phyloP scores from a whole-genome alignment of 2,797 vertebrate species.

The Iguana delicatissima region DNA sequence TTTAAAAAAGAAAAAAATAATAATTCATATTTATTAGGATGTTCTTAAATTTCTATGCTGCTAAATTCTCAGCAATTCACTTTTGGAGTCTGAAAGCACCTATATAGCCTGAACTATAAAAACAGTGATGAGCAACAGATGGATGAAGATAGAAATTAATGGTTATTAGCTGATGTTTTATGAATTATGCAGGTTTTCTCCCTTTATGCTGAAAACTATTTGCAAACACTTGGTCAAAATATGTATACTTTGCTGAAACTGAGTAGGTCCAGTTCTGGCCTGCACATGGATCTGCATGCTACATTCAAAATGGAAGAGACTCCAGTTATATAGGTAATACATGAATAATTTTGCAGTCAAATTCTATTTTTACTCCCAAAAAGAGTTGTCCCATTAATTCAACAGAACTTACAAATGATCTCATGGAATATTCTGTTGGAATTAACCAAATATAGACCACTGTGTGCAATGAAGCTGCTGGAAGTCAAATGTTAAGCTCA shows the following conservation, averaged over 20 bases:
- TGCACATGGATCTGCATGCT: neutral
- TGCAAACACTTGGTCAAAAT: neutral
- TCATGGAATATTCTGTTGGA: too few species aligned
- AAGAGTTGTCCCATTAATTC: too few species aligned
- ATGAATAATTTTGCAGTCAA: too few species aligned
- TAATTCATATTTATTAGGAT: neutral
- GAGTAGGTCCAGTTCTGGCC: neutral
- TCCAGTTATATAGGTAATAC: too few species aligned
- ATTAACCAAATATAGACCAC: too few species aligned
- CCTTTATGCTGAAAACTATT: neutral
- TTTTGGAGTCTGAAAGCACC: neutral
- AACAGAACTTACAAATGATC: too few species aligned
- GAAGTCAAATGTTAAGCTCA: neutral
- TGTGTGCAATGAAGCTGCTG: neutral
- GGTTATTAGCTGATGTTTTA: neutral
- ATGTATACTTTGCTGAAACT: too few species aligned
- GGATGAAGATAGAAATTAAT: neutral
- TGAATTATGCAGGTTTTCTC: neutral
- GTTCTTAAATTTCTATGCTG: neutral
- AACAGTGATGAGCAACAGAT: neutral
- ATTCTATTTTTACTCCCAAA: too few species aligned
- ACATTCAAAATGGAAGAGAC: neutral
- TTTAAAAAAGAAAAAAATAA: neutral
- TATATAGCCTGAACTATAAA: neutral
- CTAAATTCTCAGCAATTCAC: neutral